phyloP scores from a whole-genome alignment of 2,888 invertebrate genomes.

The Drosophila setosimentum region DNA sequence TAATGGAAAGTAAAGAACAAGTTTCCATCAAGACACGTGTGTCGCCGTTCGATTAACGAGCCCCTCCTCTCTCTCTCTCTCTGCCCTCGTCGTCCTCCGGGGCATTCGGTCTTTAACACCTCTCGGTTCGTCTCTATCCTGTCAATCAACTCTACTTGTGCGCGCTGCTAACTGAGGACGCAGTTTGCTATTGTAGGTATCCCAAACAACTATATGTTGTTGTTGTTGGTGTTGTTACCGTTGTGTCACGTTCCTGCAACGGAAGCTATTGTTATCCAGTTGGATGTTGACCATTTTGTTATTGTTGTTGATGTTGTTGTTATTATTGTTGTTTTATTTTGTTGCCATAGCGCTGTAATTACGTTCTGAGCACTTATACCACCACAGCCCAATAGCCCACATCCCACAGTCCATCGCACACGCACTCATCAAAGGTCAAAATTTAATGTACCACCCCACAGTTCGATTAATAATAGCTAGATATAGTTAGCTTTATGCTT shows the following conservation, averaged over 20 bases:
- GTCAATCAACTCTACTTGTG: constrained; percentile 68
- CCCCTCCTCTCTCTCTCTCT: constrained; percentile 1
- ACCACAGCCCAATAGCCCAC: constrained; percentile 11
- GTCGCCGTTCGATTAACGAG: constrained; percentile 65
- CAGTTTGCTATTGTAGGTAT: constrained; percentile 65
- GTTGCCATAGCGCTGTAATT: constrained; percentile 60
- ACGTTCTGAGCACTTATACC: constrained; percentile 33
- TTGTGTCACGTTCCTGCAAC: constrained; percentile 48
- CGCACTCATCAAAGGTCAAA: constrained; percentile 62
- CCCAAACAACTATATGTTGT: constrained; percentile 36
- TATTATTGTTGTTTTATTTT: constrained; percentile 27
- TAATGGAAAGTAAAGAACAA: constrained; percentile 48
- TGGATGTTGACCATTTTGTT: constrained; percentile 34
- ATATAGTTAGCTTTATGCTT: constrained; percentile 14
- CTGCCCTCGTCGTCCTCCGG: background rate
- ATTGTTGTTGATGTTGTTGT: constrained; percentile 38
- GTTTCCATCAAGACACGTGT: constrained; percentile 46
- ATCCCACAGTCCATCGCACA: constrained; percentile 36
- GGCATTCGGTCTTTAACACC: constrained; percentile 12
- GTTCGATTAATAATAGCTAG: constrained; percentile 13
- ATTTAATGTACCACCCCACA: constrained; percentile 32
- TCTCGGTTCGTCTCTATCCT: constrained; percentile 44
- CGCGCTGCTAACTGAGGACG: constrained; percentile 47
- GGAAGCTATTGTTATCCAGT: constrained; percentile 46
- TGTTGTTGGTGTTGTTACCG: constrained; percentile 22